Base-by-base conservation (phyloP, 30 jellyfish, hydroid and myxozoan genomes). In the Sanderia malayensis region DNA sequence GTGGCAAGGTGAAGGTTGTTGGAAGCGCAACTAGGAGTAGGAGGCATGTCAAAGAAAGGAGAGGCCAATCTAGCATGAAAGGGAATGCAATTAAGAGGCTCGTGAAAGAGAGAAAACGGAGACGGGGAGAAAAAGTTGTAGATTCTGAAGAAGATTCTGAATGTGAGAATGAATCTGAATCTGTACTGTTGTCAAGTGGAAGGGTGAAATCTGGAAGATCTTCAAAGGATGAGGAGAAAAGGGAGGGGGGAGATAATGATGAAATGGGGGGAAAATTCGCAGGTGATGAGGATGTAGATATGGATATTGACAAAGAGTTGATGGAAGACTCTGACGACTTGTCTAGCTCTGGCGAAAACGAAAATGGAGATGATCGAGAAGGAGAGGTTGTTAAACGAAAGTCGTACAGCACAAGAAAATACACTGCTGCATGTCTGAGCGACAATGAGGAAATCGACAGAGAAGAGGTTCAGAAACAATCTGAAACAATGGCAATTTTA, bases 61-160 rank as follows among this genome's bases (percentile, higher is more conserved):
- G 2, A 11, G 67, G 46, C 15, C 63, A 58, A 25, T 7, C 49
- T 11, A 73, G 85, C 22, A 44, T 17, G 18, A 37, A 37, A 33
- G 75, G 74, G 1, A 57, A 25, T 57, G 85, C 85, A 2, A 58
- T 73, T 52, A 23, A 73, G 24, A 32, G 58, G 63, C 76, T 73
- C 0, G 4, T 55, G 45, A 73, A 73, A 2, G 33, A 60, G 10
- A 30, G 85, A 29, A 60, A 59, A 21, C 57, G 34, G 75, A 73
- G 34, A 25, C 57, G 44, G 7, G 52, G 45, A 10, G 63, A 73
- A 41, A 55, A 30, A 21, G 18, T 58, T 33, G 17, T 21, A 1
- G 52, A 49, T 49, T 49, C 64, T 4, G 55, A 23, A n/a, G 55
- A 0, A 41, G 85, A 34, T 0, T 44, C 2, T 25, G 75, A 69